Evolutionary conservation across 2,113 vertebrate species (phyloP).

Genomic region (Heliornis fulica): DNA sequence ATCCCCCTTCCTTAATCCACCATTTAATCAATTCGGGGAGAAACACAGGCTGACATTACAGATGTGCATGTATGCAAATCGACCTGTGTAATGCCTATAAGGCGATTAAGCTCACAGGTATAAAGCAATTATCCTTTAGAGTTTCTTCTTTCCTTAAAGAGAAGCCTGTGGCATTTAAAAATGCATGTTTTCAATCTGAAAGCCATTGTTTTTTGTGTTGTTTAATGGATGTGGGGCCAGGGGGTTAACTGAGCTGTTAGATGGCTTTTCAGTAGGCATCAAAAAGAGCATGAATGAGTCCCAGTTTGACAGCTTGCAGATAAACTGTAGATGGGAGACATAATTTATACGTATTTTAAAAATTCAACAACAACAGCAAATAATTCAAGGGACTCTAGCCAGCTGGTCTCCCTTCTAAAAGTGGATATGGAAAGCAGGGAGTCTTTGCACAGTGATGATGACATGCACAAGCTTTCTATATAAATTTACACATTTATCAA

Average conservation of each 20-base stretch:
- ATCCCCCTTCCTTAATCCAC: background rate
- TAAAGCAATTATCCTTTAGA: background rate
- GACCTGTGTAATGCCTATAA: background rate
- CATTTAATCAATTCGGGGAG: background rate
- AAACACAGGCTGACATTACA: background rate
- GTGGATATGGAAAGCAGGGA: background rate
- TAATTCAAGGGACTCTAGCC: slow-evolving; percentile 6
- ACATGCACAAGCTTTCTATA: slow-evolving; percentile 12
- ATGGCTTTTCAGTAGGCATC: slow-evolving; percentile 6
- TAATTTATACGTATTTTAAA: slow-evolving; percentile 57
- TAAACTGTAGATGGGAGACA: slow-evolving; percentile 54
- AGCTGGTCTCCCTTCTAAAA: slow-evolving; percentile 35
- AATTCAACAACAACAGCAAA: slow-evolving; percentile 51
- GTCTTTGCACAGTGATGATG: background rate
- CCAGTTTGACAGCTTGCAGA: slow-evolving; percentile 49
- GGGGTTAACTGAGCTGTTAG: background rate
- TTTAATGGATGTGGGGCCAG: background rate
- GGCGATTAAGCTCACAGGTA: background rate
- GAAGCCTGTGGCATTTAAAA: background rate
- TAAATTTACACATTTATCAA: slow-evolving; percentile 49
- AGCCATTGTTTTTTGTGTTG: background rate
- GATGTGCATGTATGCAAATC: background rate
- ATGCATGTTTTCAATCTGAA: background rate
- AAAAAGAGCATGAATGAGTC: slow-evolving; percentile 61
- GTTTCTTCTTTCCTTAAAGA: background rate